Percentiles rank a stretch among this genome's conserved stretches.
Evolutionary conservation across 1,140 invertebrate genomes (phyloP).

Genomic region (Brachionus rotundiformis): DNA sequence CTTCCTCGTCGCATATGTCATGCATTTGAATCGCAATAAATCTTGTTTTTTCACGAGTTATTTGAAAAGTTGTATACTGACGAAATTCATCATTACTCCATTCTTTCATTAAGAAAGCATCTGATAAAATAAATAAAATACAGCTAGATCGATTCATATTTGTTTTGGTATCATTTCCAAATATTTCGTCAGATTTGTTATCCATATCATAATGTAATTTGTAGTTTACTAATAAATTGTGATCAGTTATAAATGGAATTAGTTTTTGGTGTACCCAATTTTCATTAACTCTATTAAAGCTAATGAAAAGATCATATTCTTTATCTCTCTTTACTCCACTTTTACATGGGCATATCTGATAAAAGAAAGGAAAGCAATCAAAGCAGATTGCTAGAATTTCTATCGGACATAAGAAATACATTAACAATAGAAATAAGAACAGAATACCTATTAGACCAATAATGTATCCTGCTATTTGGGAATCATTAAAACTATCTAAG

Average conservation of each 20-base stretch:
- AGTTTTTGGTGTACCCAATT: neutral
- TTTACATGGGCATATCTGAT: conserved; percentile 35
- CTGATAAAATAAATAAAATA: conserved; percentile 36
- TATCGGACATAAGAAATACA: conserved; percentile 43
- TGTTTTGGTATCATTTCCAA: neutral
- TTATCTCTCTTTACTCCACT: conserved; percentile 31
- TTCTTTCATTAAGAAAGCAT: conserved; percentile 23
- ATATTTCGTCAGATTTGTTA: conserved; percentile 1
- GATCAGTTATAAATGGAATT: neutral
- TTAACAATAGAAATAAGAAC: neutral
- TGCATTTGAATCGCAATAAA: conserved; percentile 28
- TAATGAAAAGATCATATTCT: conserved; percentile 45
- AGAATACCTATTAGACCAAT: conserved; percentile 1
- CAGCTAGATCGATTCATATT: conserved; percentile 28
- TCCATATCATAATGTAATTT: neutral
- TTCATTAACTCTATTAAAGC: conserved; percentile 27
- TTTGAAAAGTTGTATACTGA: neutral
- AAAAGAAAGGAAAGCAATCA: conserved; percentile 33
- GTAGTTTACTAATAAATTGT: neutral
- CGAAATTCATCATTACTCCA: conserved; percentile 5
- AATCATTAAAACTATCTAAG: conserved; percentile 13
- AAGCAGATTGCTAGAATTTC: conserved; percentile 36
- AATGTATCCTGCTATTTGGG: conserved; percentile 21
- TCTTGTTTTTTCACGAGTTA: conserved; percentile 13
- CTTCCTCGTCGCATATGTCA: conserved; percentile 42